Evolutionary conservation across 2,113 vertebrate species (phyloP).

Genomic region (Mobula hypostoma): DNA sequence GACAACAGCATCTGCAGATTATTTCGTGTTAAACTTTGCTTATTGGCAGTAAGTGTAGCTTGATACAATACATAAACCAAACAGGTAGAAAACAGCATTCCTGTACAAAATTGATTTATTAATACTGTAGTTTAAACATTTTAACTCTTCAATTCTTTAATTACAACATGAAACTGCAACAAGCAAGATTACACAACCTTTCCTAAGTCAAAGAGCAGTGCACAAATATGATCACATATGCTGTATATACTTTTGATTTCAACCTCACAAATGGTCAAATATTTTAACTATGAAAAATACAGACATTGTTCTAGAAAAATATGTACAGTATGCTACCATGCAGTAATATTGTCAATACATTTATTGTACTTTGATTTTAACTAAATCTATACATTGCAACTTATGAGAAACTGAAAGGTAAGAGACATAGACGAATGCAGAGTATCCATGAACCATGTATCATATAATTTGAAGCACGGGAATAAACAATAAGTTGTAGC

Average conservation of each 20-base stretch:
- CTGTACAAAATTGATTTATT: slow-evolving; percentile 32
- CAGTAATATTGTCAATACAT: slow-evolving; percentile 16
- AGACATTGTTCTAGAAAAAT: neutral
- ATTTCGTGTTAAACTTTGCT: neutral
- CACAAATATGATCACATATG: slow-evolving; percentile 7
- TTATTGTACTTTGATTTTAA: neutral
- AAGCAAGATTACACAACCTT: neutral
- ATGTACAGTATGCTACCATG: slow-evolving; percentile 9
- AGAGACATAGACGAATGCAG: neutral
- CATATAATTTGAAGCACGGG: neutral
- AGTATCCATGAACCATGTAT: slow-evolving; percentile 14
- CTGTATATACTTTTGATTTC: slow-evolving; percentile 14
- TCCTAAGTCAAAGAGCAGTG: neutral
- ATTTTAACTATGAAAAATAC: slow-evolving; percentile 7
- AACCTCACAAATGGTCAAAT: slow-evolving; percentile 1
- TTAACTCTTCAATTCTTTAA: neutral
- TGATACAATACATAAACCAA: slow-evolving; percentile 6
- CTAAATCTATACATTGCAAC: neutral
- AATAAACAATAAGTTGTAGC: neutral
- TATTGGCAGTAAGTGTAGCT: slow-evolving; percentile 7
- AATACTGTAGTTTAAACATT: slow-evolving; percentile 13
- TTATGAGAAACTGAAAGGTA: neutral
- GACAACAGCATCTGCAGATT: too few relatives aligned
- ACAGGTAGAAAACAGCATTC: slow-evolving; percentile 10
- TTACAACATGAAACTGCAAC: neutral